Percentiles rank a stretch among this genome's conserved stretches.
Conservation (phyloP, 2,113 vertebrate genomes). For the Neopipo cinnamomea region DNA sequence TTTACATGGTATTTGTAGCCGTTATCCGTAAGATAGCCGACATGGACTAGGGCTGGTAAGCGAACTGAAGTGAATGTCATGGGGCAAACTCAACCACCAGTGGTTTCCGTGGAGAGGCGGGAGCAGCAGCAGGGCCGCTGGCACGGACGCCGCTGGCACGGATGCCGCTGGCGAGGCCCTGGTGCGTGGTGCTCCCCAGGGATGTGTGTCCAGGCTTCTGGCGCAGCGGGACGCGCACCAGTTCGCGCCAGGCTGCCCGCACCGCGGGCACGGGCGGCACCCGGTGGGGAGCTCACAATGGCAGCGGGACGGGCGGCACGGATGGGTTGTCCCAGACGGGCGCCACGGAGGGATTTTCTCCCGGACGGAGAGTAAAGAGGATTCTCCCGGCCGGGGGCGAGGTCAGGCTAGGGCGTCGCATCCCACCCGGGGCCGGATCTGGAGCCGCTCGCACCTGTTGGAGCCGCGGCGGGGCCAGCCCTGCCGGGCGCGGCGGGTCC, state of each 20-base stretch:
- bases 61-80: fast-evolving
- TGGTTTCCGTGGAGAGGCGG: fast-evolving
- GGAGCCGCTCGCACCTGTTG: not conserved
- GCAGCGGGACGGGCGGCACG: not conserved
- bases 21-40: fast-evolving
- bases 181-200: fast-evolving
- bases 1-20: not conserved
- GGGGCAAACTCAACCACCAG: fast-evolving
- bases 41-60: fast-evolving
- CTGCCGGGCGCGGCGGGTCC: not conserved
- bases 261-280: not conserved
- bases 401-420: not conserved
- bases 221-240: not conserved
- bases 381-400: too few relatives aligned
- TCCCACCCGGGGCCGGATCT: not conserved
- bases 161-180: not conserved
- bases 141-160: fast-evolving
- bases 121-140: fast-evolving
- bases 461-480: not conserved
- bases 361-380: too few relatives aligned
- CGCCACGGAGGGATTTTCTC: too few relatives aligned
- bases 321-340: too few relatives aligned
- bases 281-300: not conserved
- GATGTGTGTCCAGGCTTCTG: not conserved
- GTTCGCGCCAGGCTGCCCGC: not conserved